Conservation (phyloP, 2,888 invertebrate genomes). For the Tinea trinotella region DNA sequence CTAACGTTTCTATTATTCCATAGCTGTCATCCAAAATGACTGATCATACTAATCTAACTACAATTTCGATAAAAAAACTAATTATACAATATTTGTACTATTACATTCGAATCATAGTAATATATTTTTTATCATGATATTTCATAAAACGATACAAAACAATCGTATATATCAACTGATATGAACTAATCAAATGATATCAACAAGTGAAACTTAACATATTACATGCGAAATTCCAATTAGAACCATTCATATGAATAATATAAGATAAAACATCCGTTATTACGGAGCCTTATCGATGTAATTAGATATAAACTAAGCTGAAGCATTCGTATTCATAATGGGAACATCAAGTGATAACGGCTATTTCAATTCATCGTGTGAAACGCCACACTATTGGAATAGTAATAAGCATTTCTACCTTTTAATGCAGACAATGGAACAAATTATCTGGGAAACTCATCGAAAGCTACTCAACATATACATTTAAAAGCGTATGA, state of each 20-base stretch:
- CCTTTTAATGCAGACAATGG: constrained; percentile 14
- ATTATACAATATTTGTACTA: background rate
- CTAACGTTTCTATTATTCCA: background rate
- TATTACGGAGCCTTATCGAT: constrained; percentile 67
- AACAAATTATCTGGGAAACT: constrained; percentile 17
- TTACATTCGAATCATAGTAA: background rate
- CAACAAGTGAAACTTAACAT: constrained; percentile 61
- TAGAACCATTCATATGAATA: constrained; percentile 68
- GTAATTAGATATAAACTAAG: constrained; percentile 70
- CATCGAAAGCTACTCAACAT: background rate
- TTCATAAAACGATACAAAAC: background rate
- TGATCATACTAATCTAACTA: background rate
- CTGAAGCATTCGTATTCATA: constrained; percentile 57
- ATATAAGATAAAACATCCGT: constrained; percentile 60
- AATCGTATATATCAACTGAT: constrained; percentile 43
- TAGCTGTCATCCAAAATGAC: background rate
- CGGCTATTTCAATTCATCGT: constrained; percentile 21
- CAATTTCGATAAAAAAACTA: background rate
- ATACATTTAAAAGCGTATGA: constrained; percentile 6
- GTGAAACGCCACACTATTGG: constrained; percentile 11
- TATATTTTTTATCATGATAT: background rate
- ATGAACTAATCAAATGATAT: constrained; percentile 18
- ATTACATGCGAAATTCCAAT: constrained; percentile 70
- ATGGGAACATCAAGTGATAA: constrained; percentile 59
- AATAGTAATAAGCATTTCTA: constrained; percentile 13